A percentile compares a stretch with the other conserved stretches of the same genome.
These are phyloP conservation scores for Coilia nasus DNA, from an alignment of 2,797 vertebrate genomes.

Conservation along the genomic window DNA sequence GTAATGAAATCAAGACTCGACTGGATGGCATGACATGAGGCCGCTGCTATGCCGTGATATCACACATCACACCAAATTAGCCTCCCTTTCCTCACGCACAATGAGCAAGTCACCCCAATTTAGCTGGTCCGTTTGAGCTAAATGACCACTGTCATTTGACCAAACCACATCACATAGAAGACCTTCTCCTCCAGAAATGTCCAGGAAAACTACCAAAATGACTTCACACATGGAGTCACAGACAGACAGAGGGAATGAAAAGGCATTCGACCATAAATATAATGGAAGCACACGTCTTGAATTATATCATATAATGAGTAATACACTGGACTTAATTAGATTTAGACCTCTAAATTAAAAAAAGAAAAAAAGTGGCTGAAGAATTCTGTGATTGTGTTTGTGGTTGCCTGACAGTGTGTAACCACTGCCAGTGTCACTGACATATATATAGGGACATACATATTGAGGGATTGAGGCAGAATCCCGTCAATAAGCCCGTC, in stretches of 20 bases:
- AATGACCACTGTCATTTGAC: constrained; percentile 48
- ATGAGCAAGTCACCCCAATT: constrained; percentile 43
- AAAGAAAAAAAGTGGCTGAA: constrained; percentile 18
- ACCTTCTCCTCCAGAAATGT: constrained; percentile 31
- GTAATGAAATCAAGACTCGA: constrained; percentile 39
- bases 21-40: neutral
- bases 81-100: constrained; percentile 37
- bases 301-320: constrained; percentile 28
- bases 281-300: constrained; percentile 42
- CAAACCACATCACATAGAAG: neutral
- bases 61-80: constrained; percentile 44
- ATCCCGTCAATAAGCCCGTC: neutral
- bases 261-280: constrained; percentile 44
- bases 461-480: neutral
- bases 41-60: constrained; percentile 17
- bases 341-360: constrained; percentile 20
- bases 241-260: constrained; percentile 41
- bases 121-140: constrained; percentile 35
- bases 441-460: neutral
- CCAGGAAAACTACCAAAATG: constrained; percentile 23
- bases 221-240: constrained; percentile 36
- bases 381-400: constrained; percentile 18
- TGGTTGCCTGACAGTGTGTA: neutral
- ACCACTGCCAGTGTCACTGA: neutral
- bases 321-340: constrained; percentile 21